Evolutionary conservation across 30 jellyfish, hydroid and myxozoan genomes (phyloP).

Genomic region (Aurelia sp.): DNA sequence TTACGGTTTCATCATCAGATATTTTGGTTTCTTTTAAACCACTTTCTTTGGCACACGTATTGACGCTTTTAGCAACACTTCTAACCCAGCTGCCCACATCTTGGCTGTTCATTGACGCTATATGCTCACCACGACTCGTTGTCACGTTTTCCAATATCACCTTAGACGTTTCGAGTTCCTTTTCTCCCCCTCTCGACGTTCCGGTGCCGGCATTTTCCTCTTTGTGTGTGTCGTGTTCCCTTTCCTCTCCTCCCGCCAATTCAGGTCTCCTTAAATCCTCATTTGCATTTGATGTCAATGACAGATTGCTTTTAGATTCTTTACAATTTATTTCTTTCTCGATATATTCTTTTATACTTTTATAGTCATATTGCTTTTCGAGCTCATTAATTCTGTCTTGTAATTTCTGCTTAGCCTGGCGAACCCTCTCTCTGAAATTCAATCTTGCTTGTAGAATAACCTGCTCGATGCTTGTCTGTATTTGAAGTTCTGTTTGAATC

Average conservation of each 20-base stretch:
- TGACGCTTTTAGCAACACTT: neutral
- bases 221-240: neutral
- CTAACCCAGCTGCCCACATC: neutral
- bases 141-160: neutral
- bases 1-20: neutral
- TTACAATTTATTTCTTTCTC: neutral
- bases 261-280: neutral
- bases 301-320: neutral
- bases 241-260: conserved; percentile 1
- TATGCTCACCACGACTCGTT: neutral
- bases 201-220: neutral
- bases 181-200: neutral
- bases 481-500: conserved; percentile 37
- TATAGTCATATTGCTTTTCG: neutral
- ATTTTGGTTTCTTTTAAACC: neutral
- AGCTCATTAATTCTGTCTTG: neutral
- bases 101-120: neutral
- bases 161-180: neutral
- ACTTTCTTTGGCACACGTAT: too few relatives aligned
- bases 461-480: conserved; percentile 32
- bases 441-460: conserved; percentile 35
- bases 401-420: conserved; percentile 35
- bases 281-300: neutral
- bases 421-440: conserved; percentile 33
- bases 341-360: neutral